A percentile compares a stretch with the other conserved stretches of the same genome.
These are phyloP conservation scores for Nymphalis io DNA, from an alignment of 1,140 invertebrate species.

Conservation along the genomic window DNA sequence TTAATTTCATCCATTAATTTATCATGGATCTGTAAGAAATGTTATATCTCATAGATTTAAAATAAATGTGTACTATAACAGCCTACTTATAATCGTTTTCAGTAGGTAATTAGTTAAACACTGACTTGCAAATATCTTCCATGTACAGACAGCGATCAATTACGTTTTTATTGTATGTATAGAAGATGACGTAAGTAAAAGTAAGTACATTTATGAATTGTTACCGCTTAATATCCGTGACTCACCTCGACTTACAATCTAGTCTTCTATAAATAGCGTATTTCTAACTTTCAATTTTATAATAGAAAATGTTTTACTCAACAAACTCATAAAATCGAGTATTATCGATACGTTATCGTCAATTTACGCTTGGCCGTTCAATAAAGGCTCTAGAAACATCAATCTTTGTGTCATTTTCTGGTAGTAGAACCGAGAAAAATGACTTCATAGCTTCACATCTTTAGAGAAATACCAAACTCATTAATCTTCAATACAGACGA, in stretches of 20 bases:
- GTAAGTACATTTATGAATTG: no score
- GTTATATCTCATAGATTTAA: no score
- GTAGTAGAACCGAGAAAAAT: slow-evolving; percentile 64
- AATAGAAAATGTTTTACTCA: neutral
- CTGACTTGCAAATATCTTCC: no score
- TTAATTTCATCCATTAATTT: no score
- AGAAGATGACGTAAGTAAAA: no score
- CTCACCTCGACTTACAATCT: neutral
- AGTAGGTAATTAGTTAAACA: no score
- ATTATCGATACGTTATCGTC: slow-evolving; percentile 15
- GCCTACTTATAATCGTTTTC: no score
- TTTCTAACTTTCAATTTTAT: neutral
- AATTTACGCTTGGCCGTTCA: slow-evolving; percentile 28
- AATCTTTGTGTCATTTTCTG: slow-evolving; percentile 68
- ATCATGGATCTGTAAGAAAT: no score
- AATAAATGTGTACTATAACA: no score
- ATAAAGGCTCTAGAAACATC: slow-evolving; percentile 48
- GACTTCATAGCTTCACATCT: slow-evolving; percentile 66
- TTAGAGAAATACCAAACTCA: slow-evolving; percentile 62
- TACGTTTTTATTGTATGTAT: no score
- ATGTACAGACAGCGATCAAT: no score
- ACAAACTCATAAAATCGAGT: slow-evolving; percentile 3
- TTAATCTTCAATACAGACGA: slow-evolving; percentile 51
- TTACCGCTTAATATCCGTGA: no score
- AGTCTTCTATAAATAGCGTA: neutral